Percentiles rank a stretch among this genome's conserved stretches.
Conservation (phyloP, 2,888 invertebrate genomes). For the Drosophila nr. perissopoda region DNA sequence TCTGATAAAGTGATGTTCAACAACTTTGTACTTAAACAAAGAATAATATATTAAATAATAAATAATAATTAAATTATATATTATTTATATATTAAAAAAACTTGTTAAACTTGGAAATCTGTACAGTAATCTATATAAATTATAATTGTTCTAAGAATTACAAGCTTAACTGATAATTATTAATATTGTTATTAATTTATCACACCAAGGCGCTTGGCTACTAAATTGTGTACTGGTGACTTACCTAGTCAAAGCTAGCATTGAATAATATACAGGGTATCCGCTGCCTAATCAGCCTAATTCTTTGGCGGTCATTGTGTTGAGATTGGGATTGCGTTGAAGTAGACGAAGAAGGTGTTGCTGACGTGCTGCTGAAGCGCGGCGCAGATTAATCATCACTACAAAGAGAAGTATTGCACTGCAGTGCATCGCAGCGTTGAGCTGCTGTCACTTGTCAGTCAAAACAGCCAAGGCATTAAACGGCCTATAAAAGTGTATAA, state of each 20-base stretch:
- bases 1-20: neutral
- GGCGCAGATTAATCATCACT: constrained; percentile 73
- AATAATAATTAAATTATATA: neutral
- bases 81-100: neutral
- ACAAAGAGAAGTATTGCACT: constrained; percentile 58
- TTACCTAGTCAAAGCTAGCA: constrained; percentile 9
- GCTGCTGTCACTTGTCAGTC: constrained; percentile 73
- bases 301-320: constrained; percentile 23
- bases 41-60: neutral
- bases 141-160: neutral
- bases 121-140: neutral
- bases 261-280: constrained; percentile 16
- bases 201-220: neutral
- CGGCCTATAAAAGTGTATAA: constrained; percentile 66
- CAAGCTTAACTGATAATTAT: neutral
- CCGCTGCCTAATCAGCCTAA: constrained; percentile 23
- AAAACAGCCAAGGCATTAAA: constrained; percentile 59
- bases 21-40: too few relatives aligned
- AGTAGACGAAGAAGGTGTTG: constrained; percentile 33
- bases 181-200: neutral
- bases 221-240: neutral
- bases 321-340: constrained; percentile 15
- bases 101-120: neutral
- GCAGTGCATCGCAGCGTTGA: constrained; percentile 42
- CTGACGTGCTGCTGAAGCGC: constrained; percentile 63